Evolutionary conservation across 2,888 invertebrate genomes (phyloP).

Genomic region (Bruchidius siliquastri): DNA sequence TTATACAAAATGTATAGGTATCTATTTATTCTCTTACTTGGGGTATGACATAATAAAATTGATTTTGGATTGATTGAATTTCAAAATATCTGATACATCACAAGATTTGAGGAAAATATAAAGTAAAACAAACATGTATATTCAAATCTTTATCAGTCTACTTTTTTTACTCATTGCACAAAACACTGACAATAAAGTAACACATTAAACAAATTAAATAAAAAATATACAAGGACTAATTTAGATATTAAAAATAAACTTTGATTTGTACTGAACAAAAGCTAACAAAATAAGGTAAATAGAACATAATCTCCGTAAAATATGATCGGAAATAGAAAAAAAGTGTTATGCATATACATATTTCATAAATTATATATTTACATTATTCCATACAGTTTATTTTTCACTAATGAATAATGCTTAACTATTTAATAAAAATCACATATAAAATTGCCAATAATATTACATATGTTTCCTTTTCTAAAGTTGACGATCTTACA

Average conservation of each 20-base stretch:
- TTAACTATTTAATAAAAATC: slow-evolving; percentile 33
- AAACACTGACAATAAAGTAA: slow-evolving; percentile 46
- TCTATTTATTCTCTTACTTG: too few relatives aligned
- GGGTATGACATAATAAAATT: too few relatives aligned
- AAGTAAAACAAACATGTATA: slow-evolving; percentile 3
- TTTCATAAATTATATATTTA: slow-evolving; percentile 46
- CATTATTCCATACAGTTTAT: slow-evolving; percentile 41
- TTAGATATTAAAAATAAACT: slow-evolving; percentile 40
- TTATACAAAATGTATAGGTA: too few relatives aligned
- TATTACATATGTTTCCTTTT: slow-evolving; percentile 22
- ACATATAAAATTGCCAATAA: slow-evolving; percentile 46
- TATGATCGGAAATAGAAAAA: slow-evolving; percentile 30
- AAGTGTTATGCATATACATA: slow-evolving; percentile 39
- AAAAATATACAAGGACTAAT: slow-evolving; percentile 38
- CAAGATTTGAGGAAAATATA: background rate
- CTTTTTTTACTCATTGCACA: slow-evolving; percentile 47
- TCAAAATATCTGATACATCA: background rate
- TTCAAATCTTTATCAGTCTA: slow-evolving; percentile 46
- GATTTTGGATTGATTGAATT: too few relatives aligned
- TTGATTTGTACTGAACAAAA: slow-evolving; percentile 42
- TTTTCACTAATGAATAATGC: slow-evolving; percentile 38
- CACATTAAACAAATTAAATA: slow-evolving; percentile 34
- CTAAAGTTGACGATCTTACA: background rate
- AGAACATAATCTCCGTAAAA: slow-evolving; percentile 35
- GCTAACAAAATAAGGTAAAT: slow-evolving; percentile 26